These are phyloP conservation scores for Pampus argenteus DNA, from an alignment of 2,797 vertebrate genomes.

Conservation along the genomic window DNA sequence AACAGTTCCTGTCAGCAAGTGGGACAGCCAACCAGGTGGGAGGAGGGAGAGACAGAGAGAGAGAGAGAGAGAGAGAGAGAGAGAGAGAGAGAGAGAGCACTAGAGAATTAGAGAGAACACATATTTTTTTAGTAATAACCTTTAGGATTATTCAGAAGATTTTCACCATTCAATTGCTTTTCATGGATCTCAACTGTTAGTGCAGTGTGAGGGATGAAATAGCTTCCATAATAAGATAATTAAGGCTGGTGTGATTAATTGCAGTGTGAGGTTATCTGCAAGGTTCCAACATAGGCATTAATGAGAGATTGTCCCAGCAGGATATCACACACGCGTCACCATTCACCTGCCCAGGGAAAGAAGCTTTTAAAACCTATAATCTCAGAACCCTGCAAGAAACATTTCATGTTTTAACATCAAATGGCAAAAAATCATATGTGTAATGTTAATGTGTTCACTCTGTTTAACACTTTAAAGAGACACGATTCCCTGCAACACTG, in stretches of 20 bases:
- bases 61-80: constrained; percentile 17
- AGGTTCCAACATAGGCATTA: constrained; percentile 72
- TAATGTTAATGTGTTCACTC: not conserved
- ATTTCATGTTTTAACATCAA: not conserved
- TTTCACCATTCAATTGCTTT: constrained; percentile 40
- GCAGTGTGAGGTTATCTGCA: constrained; percentile 73
- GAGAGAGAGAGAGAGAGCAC: constrained; percentile 19
- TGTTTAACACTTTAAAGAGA: not conserved
- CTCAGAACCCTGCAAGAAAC: no score
- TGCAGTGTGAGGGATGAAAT: constrained; percentile 56
- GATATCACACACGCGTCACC: constrained; percentile 69
- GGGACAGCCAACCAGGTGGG: constrained; percentile 64
- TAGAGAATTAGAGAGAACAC: constrained; percentile 19
- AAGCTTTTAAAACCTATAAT: constrained; percentile 33
- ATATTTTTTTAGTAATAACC: constrained; percentile 35
- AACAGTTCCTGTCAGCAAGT: constrained; percentile 68
- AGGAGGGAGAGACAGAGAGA: constrained; percentile 17
- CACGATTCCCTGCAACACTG: not conserved
- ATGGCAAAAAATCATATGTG: not conserved
- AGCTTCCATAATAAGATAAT: constrained; percentile 78
- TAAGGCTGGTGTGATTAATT: constrained; percentile 80
- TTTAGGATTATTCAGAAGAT: constrained; percentile 40
- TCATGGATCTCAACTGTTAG: constrained; percentile 14
- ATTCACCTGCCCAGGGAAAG: constrained; percentile 58
- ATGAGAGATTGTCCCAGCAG: constrained; percentile 71